These are phyloP conservation scores for Misgurnus mizolepis DNA, from an alignment of 2,113 vertebrate species.

Conservation along the genomic window DNA sequence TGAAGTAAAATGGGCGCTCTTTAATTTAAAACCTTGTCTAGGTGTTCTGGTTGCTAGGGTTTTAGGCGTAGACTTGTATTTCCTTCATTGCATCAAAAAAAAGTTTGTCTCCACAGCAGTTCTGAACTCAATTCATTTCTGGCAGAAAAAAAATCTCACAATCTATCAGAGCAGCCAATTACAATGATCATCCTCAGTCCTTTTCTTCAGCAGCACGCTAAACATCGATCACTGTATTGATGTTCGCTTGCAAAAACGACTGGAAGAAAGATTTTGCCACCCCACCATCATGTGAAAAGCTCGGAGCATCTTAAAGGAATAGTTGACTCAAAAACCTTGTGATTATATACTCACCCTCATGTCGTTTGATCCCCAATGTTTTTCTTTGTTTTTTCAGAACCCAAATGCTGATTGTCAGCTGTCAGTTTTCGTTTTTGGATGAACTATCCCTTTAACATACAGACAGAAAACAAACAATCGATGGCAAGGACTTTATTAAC, in stretches of 20 bases:
- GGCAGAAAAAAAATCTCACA: conserved; percentile 1
- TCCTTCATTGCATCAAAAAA: not conserved
- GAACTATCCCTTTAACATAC: too few relatives aligned
- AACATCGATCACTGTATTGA: conserved; percentile 59
- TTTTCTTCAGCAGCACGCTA: conserved; percentile 43
- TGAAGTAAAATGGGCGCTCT: too few relatives aligned
- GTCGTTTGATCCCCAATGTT: too few relatives aligned
- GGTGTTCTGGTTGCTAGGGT: too few relatives aligned
- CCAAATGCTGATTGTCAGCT: too few relatives aligned
- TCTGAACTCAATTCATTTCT: not conserved
- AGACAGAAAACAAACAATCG: too few relatives aligned
- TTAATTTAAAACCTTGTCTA: too few relatives aligned
- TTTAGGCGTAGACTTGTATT: not conserved
- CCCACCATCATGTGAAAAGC: conserved; percentile 11
- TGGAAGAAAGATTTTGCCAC: conserved; percentile 48
- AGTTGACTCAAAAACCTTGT: too few relatives aligned
- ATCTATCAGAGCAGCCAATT: conserved; percentile 53
- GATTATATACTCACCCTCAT: too few relatives aligned
- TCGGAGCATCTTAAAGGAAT: not conserved
- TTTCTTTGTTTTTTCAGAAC: too few relatives aligned
- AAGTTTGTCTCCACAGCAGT: not conserved
- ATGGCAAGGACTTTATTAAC: too few relatives aligned
- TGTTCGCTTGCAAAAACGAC: conserved; percentile 60
- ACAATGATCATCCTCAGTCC: conserved; percentile 52
- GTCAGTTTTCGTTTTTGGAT: too few relatives aligned